Percentiles rank a stretch among this genome's conserved stretches.
Conservation (phyloP, 1,140 invertebrate species). For the Mylabris phalerata region DNA sequence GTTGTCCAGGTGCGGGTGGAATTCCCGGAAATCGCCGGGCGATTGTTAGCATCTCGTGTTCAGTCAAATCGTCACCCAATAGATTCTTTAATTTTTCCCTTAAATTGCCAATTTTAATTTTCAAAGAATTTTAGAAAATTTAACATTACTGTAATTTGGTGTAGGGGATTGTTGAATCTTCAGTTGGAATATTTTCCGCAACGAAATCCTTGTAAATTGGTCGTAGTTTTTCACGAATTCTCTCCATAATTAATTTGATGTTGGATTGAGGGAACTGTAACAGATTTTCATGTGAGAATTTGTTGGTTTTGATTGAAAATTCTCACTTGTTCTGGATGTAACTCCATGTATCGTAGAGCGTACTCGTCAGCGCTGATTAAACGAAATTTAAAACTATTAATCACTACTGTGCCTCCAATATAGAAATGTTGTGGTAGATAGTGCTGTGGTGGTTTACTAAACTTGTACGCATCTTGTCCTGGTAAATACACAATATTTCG, state of each 20-base stretch:
- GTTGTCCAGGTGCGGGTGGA: background rate
- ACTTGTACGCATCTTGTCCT: constrained; percentile 57
- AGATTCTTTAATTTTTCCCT: constrained; percentile 34
- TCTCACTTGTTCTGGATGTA: constrained; percentile 61
- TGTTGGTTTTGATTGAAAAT: background rate
- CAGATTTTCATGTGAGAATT: background rate
- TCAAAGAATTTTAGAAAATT: background rate
- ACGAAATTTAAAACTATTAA: constrained; percentile 72
- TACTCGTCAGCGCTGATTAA: constrained; percentile 79
- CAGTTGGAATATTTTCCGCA: constrained; percentile 54
- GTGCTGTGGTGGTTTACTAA: constrained; percentile 59
- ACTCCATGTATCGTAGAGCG: constrained; percentile 79
- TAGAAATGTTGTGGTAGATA: constrained; percentile 73
- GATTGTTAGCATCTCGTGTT: constrained; percentile 71
- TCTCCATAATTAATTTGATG: constrained; percentile 59
- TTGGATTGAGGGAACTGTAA: constrained; percentile 65
- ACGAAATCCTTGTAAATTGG: constrained; percentile 68
- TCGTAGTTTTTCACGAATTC: constrained; percentile 55
- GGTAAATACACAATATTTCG: constrained; percentile 64
- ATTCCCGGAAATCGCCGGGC: constrained; percentile 23
- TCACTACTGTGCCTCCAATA: constrained; percentile 65
- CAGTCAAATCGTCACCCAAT: constrained; percentile 58
- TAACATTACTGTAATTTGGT: constrained; percentile 28
- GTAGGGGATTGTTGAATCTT: constrained; percentile 39
- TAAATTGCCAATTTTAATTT: constrained; percentile 3